Evolutionary conservation across 2,888 invertebrate species (phyloP).

Genomic region (Drosophila conformis): DNA sequence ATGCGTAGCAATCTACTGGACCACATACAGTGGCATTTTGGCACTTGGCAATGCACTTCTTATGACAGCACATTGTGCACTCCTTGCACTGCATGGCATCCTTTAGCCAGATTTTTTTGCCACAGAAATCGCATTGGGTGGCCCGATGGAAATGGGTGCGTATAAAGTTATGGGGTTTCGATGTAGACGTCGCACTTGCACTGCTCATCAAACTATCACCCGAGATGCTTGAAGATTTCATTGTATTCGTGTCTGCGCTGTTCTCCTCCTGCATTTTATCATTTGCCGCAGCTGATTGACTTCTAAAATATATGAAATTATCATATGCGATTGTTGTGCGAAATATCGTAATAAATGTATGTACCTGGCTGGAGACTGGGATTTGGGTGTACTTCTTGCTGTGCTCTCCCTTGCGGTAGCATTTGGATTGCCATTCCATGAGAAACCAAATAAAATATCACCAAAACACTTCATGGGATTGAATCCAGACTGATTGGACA

Average conservation of each 20-base stretch:
- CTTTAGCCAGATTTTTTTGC: constrained; percentile 98
- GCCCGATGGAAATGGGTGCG: constrained; percentile 95
- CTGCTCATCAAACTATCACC: constrained; percentile 68
- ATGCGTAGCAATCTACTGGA: constrained; percentile 82
- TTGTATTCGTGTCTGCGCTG: constrained; percentile 36
- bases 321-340: not conserved
- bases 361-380: constrained; percentile 63
- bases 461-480: constrained; percentile 96
- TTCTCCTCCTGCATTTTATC: constrained; percentile 40
- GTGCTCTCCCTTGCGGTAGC: constrained; percentile 54
- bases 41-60: constrained; percentile 96
- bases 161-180: constrained; percentile 90
- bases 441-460: constrained; percentile 93
- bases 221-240: constrained; percentile 38
- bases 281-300: constrained; percentile 33
- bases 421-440: constrained; percentile 87
- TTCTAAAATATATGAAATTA: constrained; percentile 15
- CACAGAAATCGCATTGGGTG: constrained; percentile 96
- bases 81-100: constrained; percentile 96
- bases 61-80: constrained; percentile 96
- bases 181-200: not conserved
- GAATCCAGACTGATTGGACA: constrained; percentile 93
- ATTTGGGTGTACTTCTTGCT: constrained; percentile 64
- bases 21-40: constrained; percentile 89
- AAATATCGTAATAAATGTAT: constrained; percentile 41